Evolutionary conservation across 1,140 invertebrate genomes (phyloP).

Genomic region (Rhyacophila brunnea): DNA sequence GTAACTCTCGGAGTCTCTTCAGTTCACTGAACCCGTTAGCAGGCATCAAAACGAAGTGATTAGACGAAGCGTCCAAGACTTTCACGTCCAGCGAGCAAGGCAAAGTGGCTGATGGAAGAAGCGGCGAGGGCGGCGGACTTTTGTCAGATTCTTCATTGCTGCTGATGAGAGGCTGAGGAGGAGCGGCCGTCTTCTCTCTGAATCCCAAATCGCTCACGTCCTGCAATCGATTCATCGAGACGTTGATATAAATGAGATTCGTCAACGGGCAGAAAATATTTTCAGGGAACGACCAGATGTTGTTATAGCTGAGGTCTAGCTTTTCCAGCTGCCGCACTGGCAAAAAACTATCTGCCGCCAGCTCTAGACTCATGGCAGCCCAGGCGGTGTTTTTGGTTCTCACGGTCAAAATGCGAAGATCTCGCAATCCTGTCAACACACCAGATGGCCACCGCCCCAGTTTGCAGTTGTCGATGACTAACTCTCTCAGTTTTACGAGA

Average conservation of each 20-base stretch:
- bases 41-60: conserved; percentile 79
- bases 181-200: conserved; percentile 55
- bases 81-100: conserved; percentile 78
- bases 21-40: conserved; percentile 76
- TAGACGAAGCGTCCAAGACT: conserved; percentile 78
- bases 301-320: conserved; percentile 84
- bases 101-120: conserved; percentile 46
- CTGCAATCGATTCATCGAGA: conserved; percentile 81
- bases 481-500: conserved; percentile 71
- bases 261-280: conserved; percentile 79
- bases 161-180: conserved; percentile 63
- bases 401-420: conserved; percentile 78
- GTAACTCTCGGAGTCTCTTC: conserved; percentile 70
- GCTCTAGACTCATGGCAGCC: conserved; percentile 73
- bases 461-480: conserved; percentile 84
- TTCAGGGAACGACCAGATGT: conserved; percentile 84
- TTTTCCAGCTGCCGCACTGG: conserved; percentile 72
- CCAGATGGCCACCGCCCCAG: conserved; percentile 72
- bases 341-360: conserved; percentile 71
- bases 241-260: conserved; percentile 73
- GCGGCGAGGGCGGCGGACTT: conserved; percentile 42
- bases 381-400: conserved; percentile 77
- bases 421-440: conserved; percentile 69
- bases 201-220: conserved; percentile 80
- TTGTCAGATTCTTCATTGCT: conserved; percentile 50